phyloP scores from a whole-genome alignment of 2,888 invertebrate species.

The Holacanthella duospinosa region DNA sequence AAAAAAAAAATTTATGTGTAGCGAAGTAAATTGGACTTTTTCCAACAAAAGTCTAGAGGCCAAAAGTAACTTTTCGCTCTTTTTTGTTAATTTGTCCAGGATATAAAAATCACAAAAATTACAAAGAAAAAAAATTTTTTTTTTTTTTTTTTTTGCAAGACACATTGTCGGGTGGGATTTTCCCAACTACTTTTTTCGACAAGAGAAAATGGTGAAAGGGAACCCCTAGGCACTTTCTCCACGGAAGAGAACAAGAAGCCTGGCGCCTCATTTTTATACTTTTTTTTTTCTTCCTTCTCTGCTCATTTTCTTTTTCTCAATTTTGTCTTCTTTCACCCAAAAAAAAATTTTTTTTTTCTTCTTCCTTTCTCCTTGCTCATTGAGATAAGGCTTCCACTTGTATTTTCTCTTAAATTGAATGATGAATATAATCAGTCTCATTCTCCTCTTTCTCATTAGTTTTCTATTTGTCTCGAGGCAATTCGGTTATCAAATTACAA shows the following conservation, averaged over 20 bases:
- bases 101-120: too few relatives aligned
- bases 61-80: neutral
- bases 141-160: too few relatives aligned
- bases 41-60: too few relatives aligned
- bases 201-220: conserved; percentile 1
- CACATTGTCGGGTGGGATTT: too few relatives aligned
- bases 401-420: conserved; percentile 18
- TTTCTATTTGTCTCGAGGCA: neutral
- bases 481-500: neutral
- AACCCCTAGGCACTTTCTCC: neutral
- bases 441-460: too few relatives aligned
- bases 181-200: too few relatives aligned
- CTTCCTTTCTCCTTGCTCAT: conserved; percentile 7
- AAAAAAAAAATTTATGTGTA: too few relatives aligned
- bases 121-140: too few relatives aligned
- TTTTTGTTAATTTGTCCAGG: neutral
- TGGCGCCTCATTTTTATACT: conserved; percentile 36
- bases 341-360: too few relatives aligned
- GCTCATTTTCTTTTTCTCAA: conserved; percentile 7
- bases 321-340: too few relatives aligned
- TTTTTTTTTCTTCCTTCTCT: conserved; percentile 6
- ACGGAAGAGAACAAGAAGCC: conserved; percentile 20
- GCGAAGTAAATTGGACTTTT: too few relatives aligned
- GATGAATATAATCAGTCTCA: conserved; percentile 21
- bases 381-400: neutral